A percentile compares a stretch with the other conserved stretches of the same genome.
Evolutionary conservation across 2,113 vertebrate genomes (phyloP).

Genomic region (Thalassoma bifasciatum): DNA sequence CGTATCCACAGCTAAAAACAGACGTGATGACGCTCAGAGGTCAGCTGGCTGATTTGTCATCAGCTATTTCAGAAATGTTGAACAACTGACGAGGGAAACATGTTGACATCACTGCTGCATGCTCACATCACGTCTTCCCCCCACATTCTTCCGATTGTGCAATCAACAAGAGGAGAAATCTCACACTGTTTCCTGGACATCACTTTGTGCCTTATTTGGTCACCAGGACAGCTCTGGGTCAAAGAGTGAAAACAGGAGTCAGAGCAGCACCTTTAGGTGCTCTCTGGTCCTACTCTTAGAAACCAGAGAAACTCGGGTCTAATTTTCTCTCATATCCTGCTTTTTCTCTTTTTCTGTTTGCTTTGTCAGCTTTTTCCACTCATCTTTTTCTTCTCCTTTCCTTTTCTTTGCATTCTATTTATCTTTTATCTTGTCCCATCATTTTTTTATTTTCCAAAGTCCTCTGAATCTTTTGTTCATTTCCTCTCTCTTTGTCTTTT

Average conservation of each 20-base stretch:
- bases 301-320: neutral
- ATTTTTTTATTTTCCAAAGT: neutral
- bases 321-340: neutral
- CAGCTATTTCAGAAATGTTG: conserved; percentile 74
- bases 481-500: neutral
- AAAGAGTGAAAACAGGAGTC: conserved; percentile 6
- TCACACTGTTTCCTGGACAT: conserved; percentile 41
- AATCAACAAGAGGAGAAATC: conserved; percentile 38
- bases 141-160: conserved; percentile 55
- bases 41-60: conserved; percentile 73
- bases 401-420: neutral
- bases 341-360: neutral
- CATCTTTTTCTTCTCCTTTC: neutral
- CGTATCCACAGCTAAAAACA: conserved; percentile 70
- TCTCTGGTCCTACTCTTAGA: neutral
- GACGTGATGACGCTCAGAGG: conserved; percentile 67
- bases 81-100: conserved; percentile 64
- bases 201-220: conserved; percentile 55
- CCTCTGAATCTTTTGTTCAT: neutral
- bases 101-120: conserved; percentile 65
- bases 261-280: conserved; percentile 27
- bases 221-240: neutral
- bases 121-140: conserved; percentile 53
- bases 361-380: neutral
- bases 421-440: neutral